A percentile compares a stretch with the other conserved stretches of the same genome.
These are phyloP conservation scores for Thymelicus acteon DNA, from an alignment of 2,888 invertebrate genomes.

Conservation along the genomic window DNA sequence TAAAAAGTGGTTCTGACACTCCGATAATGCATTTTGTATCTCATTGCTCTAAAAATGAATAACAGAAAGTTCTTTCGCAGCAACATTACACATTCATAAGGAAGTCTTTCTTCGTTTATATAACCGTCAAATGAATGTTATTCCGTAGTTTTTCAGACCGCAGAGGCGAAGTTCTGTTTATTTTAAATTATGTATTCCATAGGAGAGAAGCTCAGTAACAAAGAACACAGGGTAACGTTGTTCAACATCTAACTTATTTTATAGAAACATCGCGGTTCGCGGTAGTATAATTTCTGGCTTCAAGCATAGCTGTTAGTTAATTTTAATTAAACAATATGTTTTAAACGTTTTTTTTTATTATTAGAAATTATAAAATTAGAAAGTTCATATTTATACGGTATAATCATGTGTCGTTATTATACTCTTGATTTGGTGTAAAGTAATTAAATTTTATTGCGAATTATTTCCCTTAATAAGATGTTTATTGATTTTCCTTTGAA, in stretches of 20 bases:
- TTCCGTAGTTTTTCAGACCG: conserved; percentile 31
- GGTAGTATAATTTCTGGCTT: conserved; percentile 13
- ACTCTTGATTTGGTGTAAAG: no score
- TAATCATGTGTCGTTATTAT: no score
- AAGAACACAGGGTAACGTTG: conserved; percentile 28
- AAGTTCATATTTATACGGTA: no score
- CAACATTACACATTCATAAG: conserved; percentile 35
- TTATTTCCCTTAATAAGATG: no score
- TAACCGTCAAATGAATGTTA: conserved; percentile 34
- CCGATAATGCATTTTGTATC: conserved; percentile 13
- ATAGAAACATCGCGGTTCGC: conserved; percentile 21
- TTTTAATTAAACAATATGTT: conserved; percentile 7
- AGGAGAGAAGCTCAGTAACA: conserved; percentile 22
- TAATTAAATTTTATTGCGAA: no score
- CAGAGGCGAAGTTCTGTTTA: conserved; percentile 32
- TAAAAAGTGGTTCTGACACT: conserved; percentile 1
- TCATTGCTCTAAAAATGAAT: conserved; percentile 15
- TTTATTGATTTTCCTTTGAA: no score
- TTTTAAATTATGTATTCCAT: conserved; percentile 36
- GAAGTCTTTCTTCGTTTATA: conserved; percentile 34
- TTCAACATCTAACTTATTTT: conserved; percentile 30
- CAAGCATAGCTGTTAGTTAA: neutral
- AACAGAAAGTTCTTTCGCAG: conserved; percentile 18
- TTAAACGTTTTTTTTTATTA: no score
- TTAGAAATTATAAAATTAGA: no score